Evolutionary conservation across 2,888 invertebrate genomes (phyloP), one percentile per base, ranked within the genome.

Genomic region (Apotomis betuletana): DNA sequence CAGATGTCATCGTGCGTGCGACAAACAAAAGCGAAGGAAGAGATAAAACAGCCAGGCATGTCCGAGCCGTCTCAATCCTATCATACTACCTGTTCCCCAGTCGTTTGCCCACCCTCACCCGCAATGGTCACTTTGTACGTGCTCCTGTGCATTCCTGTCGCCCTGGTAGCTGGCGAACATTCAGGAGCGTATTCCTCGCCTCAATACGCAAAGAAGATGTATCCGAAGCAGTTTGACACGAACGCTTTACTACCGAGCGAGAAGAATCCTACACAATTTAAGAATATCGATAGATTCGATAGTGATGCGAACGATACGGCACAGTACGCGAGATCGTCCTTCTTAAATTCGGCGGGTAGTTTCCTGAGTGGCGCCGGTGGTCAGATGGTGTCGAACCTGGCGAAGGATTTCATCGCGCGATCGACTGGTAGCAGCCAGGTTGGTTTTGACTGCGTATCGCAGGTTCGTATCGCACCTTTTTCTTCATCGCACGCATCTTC

Each of bases 391-490:
- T 90, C 94, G 2, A 94, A 94, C 71, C 87, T 95, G 75, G 96
- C 96, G 3, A 95, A 94, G 83, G 96, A 96, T 82, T 92, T 96
- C 79, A 92, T 96, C 41, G 94, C 95, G 74, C 94, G 96, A 80
- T 96, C 96, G 0, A 94, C 95, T 6, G 95, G 95, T 74, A 95
- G 94, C 83, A 96, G 96, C 85, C 96, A 96, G 95, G 96, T 93
- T 90, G 91, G 91, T 91, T 90, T 91, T 87, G 92, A 92, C 91
- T 92, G 92, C 90, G 86, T 91, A 75, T 81, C 91, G 80, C 91
- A 93, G 93, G 93, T 93, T 91, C 89, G 93, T 93, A 91, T 83
- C 80, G 87, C 91, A 90, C 90, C 74, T 76, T 77, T 75, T 74
- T 74, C 83, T 78, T 82, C 81, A 78, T 80, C 82, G 91, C 91